Conservation (phyloP, 2,888 invertebrate species). For the Unio pictorum region DNA sequence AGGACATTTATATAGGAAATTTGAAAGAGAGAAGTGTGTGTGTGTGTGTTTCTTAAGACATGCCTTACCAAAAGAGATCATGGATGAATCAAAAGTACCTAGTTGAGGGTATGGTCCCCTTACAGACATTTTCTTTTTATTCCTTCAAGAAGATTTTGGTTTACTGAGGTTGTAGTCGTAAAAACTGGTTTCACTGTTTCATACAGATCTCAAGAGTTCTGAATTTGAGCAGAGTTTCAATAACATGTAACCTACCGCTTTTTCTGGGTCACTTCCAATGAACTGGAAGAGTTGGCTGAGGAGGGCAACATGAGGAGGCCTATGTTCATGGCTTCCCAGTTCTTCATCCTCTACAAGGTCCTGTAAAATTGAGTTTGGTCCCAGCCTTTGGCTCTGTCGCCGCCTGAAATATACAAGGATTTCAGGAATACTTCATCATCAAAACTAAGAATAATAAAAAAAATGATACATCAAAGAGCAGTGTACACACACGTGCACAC, state of each 20-base stretch:
- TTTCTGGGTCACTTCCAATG: conserved; percentile 69
- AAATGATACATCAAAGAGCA: no score
- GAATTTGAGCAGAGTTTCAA: background rate
- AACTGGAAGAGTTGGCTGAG: conserved; percentile 70
- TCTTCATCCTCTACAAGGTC: conserved; percentile 60
- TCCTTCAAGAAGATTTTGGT: no score
- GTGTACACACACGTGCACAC: no score
- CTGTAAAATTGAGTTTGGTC: conserved; percentile 57
- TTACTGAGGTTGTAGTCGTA: background rate
- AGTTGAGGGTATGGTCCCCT: no score
- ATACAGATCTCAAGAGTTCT: background rate
- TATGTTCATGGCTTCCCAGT: conserved; percentile 28
- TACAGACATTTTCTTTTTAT: no score
- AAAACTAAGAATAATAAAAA: no score
- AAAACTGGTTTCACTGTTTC: background rate
- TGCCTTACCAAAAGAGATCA: no score
- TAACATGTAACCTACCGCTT: conserved; percentile 58
- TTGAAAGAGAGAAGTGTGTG: no score
- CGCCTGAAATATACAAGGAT: conserved; percentile 35
- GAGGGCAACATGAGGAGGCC: conserved; percentile 63
- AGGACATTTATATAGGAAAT: no score
- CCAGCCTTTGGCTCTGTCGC: conserved; percentile 51
- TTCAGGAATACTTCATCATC: no score
- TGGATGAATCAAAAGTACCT: no score
- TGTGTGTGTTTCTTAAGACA: no score